Conservation (phyloP, 2,113 vertebrate genomes). For the Hypomesus transpacificus region DNA sequence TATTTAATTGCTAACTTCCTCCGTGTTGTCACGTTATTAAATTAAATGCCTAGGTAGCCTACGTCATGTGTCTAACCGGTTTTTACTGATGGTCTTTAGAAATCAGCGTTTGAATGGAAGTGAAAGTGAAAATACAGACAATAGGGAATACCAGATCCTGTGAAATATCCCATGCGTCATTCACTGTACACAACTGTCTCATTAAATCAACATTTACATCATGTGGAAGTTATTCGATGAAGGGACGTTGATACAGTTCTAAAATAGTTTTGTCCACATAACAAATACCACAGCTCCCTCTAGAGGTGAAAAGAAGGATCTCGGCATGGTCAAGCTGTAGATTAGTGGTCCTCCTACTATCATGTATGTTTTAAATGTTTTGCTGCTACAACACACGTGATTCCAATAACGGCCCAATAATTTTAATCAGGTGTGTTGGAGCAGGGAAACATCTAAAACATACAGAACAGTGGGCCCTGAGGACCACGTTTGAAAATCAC, state of each 20-base stretch:
- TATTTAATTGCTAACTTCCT: too few relatives aligned
- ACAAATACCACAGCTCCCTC: constrained; percentile 40
- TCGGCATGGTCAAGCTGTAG: not conserved
- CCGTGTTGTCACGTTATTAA: too few relatives aligned
- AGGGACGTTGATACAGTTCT: not conserved
- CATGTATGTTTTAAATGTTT: not conserved
- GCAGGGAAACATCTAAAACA: too few relatives aligned
- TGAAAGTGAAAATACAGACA: not conserved
- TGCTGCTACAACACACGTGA: not conserved
- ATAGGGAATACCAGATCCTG: not conserved
- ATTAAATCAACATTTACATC: not conserved
- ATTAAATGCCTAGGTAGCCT: not conserved
- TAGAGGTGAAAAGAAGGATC: constrained; percentile 39
- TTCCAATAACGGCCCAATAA: too few relatives aligned
- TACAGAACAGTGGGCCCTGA: too few relatives aligned
- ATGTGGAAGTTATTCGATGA: not conserved
- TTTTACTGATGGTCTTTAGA: not conserved
- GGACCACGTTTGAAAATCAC: too few relatives aligned
- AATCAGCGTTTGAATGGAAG: not conserved
- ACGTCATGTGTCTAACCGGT: not conserved
- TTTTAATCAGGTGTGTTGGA: too few relatives aligned
- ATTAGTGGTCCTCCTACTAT: too few relatives aligned
- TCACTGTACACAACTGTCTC: not conserved
- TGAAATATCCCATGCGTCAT: not conserved
- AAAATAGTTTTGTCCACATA: not conserved